phyloP scores from a whole-genome alignment of 2,888 invertebrate genomes.

The Ferdinandea cuprea region DNA sequence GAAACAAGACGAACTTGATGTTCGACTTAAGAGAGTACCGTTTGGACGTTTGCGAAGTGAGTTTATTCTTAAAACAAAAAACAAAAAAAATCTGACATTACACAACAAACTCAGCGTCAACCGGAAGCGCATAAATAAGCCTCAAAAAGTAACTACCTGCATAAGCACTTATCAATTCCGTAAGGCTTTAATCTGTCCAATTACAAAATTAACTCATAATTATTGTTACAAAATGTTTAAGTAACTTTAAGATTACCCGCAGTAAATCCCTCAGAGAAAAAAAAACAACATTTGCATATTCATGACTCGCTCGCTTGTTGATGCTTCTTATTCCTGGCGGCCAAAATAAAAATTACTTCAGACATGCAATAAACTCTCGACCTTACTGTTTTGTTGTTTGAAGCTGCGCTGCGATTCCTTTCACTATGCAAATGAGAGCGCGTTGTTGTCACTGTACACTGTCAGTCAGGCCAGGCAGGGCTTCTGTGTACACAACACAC shows the following conservation, averaged over 20 bases:
- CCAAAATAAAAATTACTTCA: slow-evolving; percentile 10
- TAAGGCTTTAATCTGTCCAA: background rate
- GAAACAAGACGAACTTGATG: too few relatives aligned
- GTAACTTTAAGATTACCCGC: background rate
- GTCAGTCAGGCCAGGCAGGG: slow-evolving; percentile 2
- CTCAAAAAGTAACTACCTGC: too few relatives aligned
- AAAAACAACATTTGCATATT: slow-evolving; percentile 32
- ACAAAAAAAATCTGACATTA: too few relatives aligned
- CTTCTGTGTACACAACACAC: slow-evolving; percentile 25
- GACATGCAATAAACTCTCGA: slow-evolving; percentile 35
- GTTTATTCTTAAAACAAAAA: too few relatives aligned
- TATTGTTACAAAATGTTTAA: background rate
- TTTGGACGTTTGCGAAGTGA: too few relatives aligned
- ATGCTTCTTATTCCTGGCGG: slow-evolving; percentile 7
- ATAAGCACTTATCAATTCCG: background rate
- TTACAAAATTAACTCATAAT: background rate
- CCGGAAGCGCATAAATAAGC: too few relatives aligned
- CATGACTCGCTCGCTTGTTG: slow-evolving; percentile 5
- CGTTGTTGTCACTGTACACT: too few relatives aligned
- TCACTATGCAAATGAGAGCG: slow-evolving; percentile 43
- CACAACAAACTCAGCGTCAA: too few relatives aligned
- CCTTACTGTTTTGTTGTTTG: slow-evolving; percentile 21
- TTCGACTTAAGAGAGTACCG: too few relatives aligned
- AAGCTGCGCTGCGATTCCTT: slow-evolving; percentile 44
- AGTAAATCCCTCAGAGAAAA: background rate